These are phyloP conservation scores for Myiotriccus ornatus DNA, from an alignment of 2,797 vertebrate species.

Conservation along the genomic window DNA sequence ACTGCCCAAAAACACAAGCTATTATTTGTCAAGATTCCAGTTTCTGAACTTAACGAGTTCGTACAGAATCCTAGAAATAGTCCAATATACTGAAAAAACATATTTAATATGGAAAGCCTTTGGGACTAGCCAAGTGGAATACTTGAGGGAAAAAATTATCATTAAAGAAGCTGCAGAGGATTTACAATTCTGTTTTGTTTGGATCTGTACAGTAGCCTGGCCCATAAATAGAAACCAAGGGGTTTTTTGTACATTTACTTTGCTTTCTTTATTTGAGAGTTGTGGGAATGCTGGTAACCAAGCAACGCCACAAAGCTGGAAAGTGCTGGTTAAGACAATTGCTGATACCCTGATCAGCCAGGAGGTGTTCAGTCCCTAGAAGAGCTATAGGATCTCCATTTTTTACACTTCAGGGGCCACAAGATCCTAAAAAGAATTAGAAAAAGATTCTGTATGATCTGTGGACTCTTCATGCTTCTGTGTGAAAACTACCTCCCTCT, in stretches of 20 bases:
- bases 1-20: background rate
- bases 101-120: background rate
- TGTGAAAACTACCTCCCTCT: background rate
- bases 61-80: background rate
- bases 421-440: background rate
- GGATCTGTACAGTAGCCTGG: background rate
- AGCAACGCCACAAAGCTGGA: slow-evolving; percentile 58
- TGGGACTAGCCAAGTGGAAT: background rate
- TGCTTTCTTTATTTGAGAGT: slow-evolving; percentile 51
- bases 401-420: background rate
- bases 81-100: background rate
- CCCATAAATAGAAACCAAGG: background rate
- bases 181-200: slow-evolving; percentile 43
- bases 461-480: background rate
- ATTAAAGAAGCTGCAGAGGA: background rate
- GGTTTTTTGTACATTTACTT: background rate
- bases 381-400: background rate
- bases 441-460: slow-evolving; percentile 7
- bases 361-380: background rate
- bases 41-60: background rate
- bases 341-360: slow-evolving; percentile 46
- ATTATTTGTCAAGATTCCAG: background rate
- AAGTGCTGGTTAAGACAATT: slow-evolving; percentile 55
- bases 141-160: background rate
- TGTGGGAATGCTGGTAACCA: slow-evolving; percentile 60